A percentile compares a stretch with the other conserved stretches of the same genome.
Conservation (phyloP, 1,140 invertebrate species). For the Leptinotarsa undecemlineata region DNA sequence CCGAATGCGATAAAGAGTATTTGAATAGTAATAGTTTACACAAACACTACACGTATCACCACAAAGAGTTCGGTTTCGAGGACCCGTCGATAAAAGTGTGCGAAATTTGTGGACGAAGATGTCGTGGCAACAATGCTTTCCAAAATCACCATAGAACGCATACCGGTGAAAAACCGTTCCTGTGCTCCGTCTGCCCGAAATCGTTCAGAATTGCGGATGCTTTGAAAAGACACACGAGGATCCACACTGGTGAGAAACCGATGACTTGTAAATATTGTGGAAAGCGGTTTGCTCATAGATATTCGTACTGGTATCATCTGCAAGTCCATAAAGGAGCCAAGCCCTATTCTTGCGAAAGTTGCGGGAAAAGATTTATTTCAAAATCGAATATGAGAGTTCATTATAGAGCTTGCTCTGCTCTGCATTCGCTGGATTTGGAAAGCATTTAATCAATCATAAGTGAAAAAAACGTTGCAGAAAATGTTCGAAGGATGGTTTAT, state of each 20-base stretch:
- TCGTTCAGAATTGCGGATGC: constrained; percentile 28
- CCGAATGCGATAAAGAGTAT: constrained; percentile 12
- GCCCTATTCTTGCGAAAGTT: neutral
- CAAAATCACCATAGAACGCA: constrained; percentile 18
- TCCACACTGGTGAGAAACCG: constrained; percentile 45
- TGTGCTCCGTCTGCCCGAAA: constrained; percentile 30
- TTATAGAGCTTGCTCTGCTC: neutral
- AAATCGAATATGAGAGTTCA: neutral
- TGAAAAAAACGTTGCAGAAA: too few species aligned
- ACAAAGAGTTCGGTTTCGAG: constrained; percentile 14
- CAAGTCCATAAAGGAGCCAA: neutral
- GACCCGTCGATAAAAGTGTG: neutral
- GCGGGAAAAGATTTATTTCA: neutral
- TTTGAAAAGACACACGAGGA: constrained; percentile 42
- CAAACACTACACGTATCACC: constrained; percentile 6
- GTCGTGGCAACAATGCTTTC: neutral
- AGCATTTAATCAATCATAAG: too few species aligned
- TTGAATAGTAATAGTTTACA: neutral
- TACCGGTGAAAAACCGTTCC: constrained; percentile 31
- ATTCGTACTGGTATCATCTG: neutral
- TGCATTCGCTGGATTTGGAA: too few species aligned
- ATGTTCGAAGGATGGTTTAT: too few species aligned
- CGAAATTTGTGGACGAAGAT: neutral
- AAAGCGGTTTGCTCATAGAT: constrained; percentile 22
- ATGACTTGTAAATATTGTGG: constrained; percentile 40